Evolutionary conservation across 2,113 vertebrate species (phyloP).

Genomic region (Ammodytes marinus): DNA sequence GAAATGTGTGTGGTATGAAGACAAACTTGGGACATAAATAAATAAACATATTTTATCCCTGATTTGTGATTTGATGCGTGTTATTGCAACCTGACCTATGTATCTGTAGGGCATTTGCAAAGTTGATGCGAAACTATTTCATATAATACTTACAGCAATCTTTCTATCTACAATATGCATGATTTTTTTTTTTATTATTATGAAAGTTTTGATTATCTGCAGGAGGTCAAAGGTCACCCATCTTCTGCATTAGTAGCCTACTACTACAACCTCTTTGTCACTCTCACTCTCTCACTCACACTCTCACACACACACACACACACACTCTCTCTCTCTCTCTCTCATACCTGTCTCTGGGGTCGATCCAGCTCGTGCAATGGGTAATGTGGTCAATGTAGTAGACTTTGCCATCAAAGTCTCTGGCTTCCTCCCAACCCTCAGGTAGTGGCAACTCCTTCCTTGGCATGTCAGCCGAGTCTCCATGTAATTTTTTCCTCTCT

Average conservation of each 20-base stretch:
- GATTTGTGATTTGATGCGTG: background rate
- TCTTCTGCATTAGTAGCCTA: background rate
- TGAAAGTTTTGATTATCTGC: background rate
- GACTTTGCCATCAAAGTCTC: slow-evolving; percentile 96
- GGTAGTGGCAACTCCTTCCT: slow-evolving; percentile 97
- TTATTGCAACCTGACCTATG: background rate
- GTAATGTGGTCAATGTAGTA: slow-evolving; percentile 96
- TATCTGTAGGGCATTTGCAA: background rate
- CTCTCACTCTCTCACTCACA: background rate
- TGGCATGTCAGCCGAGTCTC: slow-evolving; percentile 91
- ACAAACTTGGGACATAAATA: background rate
- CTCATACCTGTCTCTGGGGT: slow-evolving; percentile 95
- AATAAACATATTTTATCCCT: background rate
- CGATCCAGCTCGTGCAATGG: slow-evolving; percentile 96
- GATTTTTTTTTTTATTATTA: background rate
- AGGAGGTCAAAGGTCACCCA: slow-evolving; percentile 40
- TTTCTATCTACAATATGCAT: background rate
- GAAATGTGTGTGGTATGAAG: background rate
- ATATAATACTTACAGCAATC: background rate
- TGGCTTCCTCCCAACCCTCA: slow-evolving; percentile 96
- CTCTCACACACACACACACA: background rate
- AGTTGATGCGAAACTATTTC: background rate
- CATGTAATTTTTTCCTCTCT: slow-evolving; percentile 86
- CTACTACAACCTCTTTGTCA: background rate
- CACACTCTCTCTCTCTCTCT: background rate